phyloP scores from a whole-genome alignment of 2,888 invertebrate species.

The Ormyrus nitidulus region DNA sequence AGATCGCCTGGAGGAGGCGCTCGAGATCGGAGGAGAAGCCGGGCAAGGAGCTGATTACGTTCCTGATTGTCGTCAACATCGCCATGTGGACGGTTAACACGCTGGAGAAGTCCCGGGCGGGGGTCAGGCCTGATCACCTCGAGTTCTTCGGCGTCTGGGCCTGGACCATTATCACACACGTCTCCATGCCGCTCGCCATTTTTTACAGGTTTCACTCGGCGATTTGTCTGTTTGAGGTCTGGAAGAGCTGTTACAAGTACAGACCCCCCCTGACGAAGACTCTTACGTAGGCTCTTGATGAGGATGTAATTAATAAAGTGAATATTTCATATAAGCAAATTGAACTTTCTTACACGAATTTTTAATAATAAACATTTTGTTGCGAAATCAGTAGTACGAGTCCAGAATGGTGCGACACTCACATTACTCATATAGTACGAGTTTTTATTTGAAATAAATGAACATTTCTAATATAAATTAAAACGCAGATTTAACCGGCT shows the following conservation, averaged over 20 bases:
- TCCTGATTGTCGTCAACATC: constrained; percentile 87
- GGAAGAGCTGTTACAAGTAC: constrained; percentile 92
- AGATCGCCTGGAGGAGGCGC: constrained; percentile 84
- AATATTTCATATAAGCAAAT: too few species aligned
- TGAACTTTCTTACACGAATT: too few species aligned
- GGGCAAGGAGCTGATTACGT: constrained; percentile 90
- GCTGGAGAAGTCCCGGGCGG: constrained; percentile 88
- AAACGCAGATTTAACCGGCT: too few species aligned
- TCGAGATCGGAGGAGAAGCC: constrained; percentile 85
- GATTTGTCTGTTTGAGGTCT: constrained; percentile 93
- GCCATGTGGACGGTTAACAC: constrained; percentile 93
- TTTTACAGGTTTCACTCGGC: constrained; percentile 95
- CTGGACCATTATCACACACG: constrained; percentile 93
- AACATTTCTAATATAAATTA: too few species aligned
- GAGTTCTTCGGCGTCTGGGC: constrained; percentile 91
- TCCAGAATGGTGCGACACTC: too few species aligned
- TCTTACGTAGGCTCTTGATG: too few species aligned
- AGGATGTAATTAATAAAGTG: too few species aligned
- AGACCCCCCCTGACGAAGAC: constrained; percentile 70
- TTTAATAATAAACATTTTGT: too few species aligned
- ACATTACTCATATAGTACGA: too few species aligned
- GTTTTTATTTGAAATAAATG: too few species aligned
- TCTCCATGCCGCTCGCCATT: constrained; percentile 91
- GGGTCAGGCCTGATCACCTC: constrained; percentile 88
- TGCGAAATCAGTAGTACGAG: too few species aligned